Percentiles rank a stretch among this genome's conserved stretches.
Evolutionary conservation across 2,888 invertebrate species (phyloP).

Genomic region (Gandaritis pyraliata): DNA sequence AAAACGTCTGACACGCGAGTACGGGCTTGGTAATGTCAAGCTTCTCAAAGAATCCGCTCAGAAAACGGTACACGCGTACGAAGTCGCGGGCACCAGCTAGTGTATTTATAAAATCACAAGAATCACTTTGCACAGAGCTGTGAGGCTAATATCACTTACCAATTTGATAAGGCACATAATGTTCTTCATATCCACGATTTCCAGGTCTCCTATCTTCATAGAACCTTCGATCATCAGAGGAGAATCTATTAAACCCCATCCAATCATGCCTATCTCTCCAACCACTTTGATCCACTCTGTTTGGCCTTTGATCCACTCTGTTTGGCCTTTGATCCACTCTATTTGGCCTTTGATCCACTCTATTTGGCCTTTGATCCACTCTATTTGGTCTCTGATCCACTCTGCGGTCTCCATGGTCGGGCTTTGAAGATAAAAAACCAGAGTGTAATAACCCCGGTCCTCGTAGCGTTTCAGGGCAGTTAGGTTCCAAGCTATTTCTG

Average conservation of each 20-base stretch:
- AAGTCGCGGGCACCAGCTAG: too few species aligned
- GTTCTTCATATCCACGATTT: slow-evolving; percentile 64
- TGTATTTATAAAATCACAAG: too few species aligned
- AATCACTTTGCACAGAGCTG: too few species aligned
- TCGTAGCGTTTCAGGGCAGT: slow-evolving; percentile 77
- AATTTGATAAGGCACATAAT: slow-evolving; percentile 83
- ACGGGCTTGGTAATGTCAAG: too few species aligned
- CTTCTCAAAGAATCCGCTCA: too few species aligned
- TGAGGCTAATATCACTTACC: too few species aligned
- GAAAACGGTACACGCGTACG: too few species aligned
- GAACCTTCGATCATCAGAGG: slow-evolving; percentile 52
- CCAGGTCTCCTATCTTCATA: slow-evolving; percentile 37
- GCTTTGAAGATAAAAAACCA: slow-evolving; percentile 72
- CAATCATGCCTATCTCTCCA: slow-evolving; percentile 62
- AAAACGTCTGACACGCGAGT: too few species aligned
- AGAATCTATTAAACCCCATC: slow-evolving; percentile 47
- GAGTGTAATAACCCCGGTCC: slow-evolving; percentile 75
- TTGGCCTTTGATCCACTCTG: slow-evolving; percentile 34
- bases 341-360: slow-evolving; percentile 34
- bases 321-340: slow-evolving; percentile 36
- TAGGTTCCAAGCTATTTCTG: slow-evolving; percentile 87
- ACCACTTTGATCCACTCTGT: slow-evolving; percentile 37
- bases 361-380: slow-evolving; percentile 44
- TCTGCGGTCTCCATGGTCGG: slow-evolving; percentile 11
- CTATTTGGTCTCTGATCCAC: slow-evolving; percentile 38